Evolutionary conservation across 2,797 vertebrate genomes (phyloP).

Genomic region (Tangara arthus): DNA sequence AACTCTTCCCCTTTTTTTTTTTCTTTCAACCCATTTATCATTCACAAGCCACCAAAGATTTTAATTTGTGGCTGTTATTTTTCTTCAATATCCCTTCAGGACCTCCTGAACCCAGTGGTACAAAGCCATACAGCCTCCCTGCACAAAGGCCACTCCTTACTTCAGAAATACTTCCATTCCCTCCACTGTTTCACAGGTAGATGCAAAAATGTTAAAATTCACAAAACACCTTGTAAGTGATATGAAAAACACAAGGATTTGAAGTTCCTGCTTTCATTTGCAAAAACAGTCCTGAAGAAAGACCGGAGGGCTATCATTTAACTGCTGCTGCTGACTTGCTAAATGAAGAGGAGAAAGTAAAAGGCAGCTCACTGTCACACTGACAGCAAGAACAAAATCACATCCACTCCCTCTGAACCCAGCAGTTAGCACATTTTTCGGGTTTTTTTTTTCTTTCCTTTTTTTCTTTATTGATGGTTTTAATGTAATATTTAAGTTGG

Average conservation of each 20-base stretch:
- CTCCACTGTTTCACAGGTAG: background rate
- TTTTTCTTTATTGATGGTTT: constrained; percentile 26
- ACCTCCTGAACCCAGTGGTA: background rate
- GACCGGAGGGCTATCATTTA: constrained; percentile 33
- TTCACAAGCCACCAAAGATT: background rate
- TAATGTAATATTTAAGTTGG: constrained; percentile 66
- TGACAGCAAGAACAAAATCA: constrained; percentile 51
- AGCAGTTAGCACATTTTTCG: background rate
- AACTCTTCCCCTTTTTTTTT: background rate
- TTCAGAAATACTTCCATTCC: background rate
- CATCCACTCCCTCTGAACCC: constrained; percentile 28
- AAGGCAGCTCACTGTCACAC: background rate
- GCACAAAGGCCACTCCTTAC: background rate
- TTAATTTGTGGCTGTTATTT: background rate
- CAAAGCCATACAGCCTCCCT: background rate
- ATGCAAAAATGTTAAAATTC: constrained; percentile 28
- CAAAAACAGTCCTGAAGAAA: constrained; percentile 39
- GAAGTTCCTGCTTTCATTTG: constrained; percentile 48
- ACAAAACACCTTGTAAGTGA: background rate
- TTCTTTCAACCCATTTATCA: background rate
- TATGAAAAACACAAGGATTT: constrained; percentile 6
- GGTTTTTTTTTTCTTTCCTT: fast-evolving
- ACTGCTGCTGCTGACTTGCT: constrained; percentile 47
- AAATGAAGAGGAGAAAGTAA: constrained; percentile 37
- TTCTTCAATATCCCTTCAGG: background rate